phyloP scores from a whole-genome alignment of 2,888 invertebrate genomes.

The Drosophila basisetae region DNA sequence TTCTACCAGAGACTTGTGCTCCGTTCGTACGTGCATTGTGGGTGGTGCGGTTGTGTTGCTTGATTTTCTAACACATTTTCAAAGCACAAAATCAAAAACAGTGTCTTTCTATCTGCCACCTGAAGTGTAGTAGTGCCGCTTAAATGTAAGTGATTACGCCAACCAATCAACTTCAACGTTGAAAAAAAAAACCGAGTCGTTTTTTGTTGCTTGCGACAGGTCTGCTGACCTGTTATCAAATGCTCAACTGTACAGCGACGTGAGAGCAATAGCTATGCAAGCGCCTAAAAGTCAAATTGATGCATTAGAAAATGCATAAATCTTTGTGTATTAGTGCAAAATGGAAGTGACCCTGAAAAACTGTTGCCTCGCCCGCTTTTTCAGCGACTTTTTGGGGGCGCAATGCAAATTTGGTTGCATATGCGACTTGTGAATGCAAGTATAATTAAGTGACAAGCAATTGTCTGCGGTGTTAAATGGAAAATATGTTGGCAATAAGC shows the following conservation, averaged over 20 bases:
- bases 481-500: conserved; percentile 62
- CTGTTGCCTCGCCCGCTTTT: conserved; percentile 41
- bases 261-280: conserved; percentile 7
- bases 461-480: background rate
- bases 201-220: conserved; percentile 22
- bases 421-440: background rate
- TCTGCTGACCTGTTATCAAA: conserved; percentile 67
- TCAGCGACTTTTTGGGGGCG: background rate
- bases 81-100: conserved; percentile 44
- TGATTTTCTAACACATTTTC: conserved; percentile 67
- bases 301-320: conserved; percentile 15
- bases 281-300: conserved; percentile 19
- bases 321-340: conserved; percentile 50
- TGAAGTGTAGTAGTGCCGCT: conserved; percentile 50
- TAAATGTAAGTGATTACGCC: conserved; percentile 50
- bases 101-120: conserved; percentile 30
- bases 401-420: background rate
- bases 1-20: conserved; percentile 67
- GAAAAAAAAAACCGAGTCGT: conserved; percentile 31
- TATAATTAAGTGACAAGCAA: conserved; percentile 1
- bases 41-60: conserved; percentile 78
- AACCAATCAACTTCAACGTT: conserved; percentile 35
- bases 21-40: conserved; percentile 66
- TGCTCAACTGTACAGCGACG: conserved; percentile 5
- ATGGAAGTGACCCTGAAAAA: conserved; percentile 59